These are phyloP conservation scores for Chelonoidis abingdonii DNA, from an alignment of 2,113 vertebrate genomes.

Conservation along the genomic window DNA sequence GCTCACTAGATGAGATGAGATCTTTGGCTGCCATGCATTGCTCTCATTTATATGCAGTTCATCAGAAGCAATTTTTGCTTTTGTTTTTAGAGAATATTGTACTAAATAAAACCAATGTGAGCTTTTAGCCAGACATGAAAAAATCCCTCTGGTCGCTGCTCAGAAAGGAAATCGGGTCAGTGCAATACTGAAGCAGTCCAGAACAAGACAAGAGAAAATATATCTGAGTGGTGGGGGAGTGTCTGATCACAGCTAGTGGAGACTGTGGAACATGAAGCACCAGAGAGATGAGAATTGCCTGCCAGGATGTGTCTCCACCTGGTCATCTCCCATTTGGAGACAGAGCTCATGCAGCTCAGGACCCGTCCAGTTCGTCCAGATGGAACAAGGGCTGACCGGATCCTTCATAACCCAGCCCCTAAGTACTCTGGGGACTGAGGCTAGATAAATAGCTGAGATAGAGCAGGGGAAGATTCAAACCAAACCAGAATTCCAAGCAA, in stretches of 20 bases:
- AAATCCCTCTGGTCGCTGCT: not conserved
- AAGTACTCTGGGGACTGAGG: constrained; percentile 51
- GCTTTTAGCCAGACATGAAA: not conserved
- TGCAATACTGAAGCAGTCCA: not conserved
- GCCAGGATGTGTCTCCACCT: fast-evolving
- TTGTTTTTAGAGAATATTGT: not conserved
- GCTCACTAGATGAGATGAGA: not conserved
- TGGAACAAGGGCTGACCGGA: not conserved
- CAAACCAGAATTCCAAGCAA: constrained; percentile 48
- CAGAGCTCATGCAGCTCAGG: not conserved
- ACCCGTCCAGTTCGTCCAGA: constrained; percentile 34
- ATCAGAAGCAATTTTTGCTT: not conserved
- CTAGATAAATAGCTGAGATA: constrained; percentile 70
- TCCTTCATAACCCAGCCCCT: constrained; percentile 44
- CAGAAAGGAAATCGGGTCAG: not conserved
- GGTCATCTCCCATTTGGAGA: not conserved
- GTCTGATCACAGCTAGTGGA: not conserved
- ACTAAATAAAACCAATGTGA: not conserved
- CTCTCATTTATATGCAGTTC: not conserved
- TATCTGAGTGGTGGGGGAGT: not conserved
- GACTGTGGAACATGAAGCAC: not conserved
- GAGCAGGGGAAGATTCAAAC: constrained; percentile 50
- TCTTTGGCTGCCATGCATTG: not conserved
- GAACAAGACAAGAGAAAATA: not conserved
- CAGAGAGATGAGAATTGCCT: not conserved